These are phyloP conservation scores for Perca schrenkii DNA, from an alignment of 2,113 vertebrate genomes.

Conservation along the genomic window DNA sequence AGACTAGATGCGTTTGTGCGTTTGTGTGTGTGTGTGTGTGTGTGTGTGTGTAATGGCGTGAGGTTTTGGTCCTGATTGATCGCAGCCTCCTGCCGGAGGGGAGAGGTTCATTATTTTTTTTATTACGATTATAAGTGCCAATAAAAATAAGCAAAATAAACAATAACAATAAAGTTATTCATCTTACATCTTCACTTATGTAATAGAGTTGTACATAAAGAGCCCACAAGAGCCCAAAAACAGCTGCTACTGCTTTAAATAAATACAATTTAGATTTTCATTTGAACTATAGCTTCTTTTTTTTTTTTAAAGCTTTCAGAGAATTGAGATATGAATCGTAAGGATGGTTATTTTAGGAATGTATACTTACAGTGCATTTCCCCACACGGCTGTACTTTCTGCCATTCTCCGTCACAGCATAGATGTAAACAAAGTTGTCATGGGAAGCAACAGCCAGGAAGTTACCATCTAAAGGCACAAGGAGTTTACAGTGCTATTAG, in stretches of 20 bases:
- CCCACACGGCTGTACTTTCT: slow-evolving; percentile 87
- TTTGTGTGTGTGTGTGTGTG: too few species aligned
- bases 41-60: too few species aligned
- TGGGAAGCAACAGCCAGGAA: slow-evolving; percentile 89
- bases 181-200: too few species aligned
- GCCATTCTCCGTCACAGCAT: slow-evolving; percentile 86
- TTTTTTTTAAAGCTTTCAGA: background rate
- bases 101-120: too few species aligned
- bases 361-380: slow-evolving; percentile 85
- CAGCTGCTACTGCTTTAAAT: background rate
- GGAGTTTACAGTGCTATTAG: background rate
- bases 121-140: too few species aligned
- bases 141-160: too few species aligned
- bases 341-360: background rate
- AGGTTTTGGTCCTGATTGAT: too few species aligned
- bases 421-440: slow-evolving; percentile 95
- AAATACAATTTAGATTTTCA: background rate
- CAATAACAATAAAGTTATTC: background rate
- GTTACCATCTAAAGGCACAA: slow-evolving; percentile 79
- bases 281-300: background rate
- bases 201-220: background rate
- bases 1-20: too few species aligned
- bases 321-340: background rate
- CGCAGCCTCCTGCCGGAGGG: too few species aligned
- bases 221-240: background rate